Conservation (phyloP, 2,113 vertebrate genomes). For the Pseudorasbora parva region DNA sequence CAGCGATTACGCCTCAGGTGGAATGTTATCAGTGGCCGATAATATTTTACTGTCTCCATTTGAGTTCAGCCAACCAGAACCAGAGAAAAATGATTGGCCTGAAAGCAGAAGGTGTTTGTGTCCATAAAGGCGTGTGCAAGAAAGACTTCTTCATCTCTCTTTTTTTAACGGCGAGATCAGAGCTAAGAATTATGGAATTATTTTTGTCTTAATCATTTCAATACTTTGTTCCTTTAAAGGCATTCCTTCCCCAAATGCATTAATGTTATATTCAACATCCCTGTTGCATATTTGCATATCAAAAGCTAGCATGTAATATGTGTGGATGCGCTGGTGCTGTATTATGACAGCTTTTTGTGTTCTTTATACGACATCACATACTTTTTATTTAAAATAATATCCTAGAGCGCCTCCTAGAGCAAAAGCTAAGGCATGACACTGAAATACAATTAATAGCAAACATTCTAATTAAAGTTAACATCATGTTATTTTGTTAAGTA, state of each 20-base stretch:
- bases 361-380: not conserved
- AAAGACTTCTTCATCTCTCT: not conserved
- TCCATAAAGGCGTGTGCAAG: not conserved
- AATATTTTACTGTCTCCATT: slow-evolving; percentile 68
- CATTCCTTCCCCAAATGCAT: not conserved
- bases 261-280: not conserved
- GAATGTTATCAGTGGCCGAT: slow-evolving; percentile 70
- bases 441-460: not conserved
- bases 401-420: slow-evolving; percentile 40
- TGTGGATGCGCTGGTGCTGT: not conserved
- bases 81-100: slow-evolving; percentile 39
- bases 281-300: not conserved
- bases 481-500: too few species aligned
- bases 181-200: not conserved
- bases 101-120: slow-evolving; percentile 15
- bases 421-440: not conserved
- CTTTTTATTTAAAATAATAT: slow-evolving; percentile 13
- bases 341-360: not conserved
- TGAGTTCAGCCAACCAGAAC: slow-evolving; percentile 65
- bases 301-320: not conserved
- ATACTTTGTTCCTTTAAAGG: not conserved
- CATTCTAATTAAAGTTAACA: too few species aligned
- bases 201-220: not conserved
- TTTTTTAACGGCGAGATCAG: not conserved
- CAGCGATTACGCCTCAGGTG: slow-evolving; percentile 60